These are phyloP conservation scores for Phoronis australis DNA, from an alignment of 2,888 invertebrate species.

Conservation along the genomic window DNA sequence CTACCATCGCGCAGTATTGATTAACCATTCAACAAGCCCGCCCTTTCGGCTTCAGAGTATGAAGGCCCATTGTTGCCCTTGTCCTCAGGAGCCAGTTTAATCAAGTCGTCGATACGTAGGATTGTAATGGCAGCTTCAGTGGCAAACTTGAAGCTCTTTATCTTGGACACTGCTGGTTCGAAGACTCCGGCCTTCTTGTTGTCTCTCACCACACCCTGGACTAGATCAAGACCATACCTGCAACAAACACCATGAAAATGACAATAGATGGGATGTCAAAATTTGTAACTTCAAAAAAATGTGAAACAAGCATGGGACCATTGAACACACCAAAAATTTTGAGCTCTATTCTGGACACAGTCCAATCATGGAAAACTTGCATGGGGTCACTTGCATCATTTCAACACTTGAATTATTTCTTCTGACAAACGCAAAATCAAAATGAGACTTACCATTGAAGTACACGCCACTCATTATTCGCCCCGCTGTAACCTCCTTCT, in stretches of 20 bases:
- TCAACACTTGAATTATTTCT: too few relatives aligned
- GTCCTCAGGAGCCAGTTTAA: conserved; percentile 70
- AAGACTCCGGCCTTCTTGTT: conserved; percentile 92
- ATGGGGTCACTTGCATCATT: too few relatives aligned
- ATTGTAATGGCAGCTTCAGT: conserved; percentile 99
- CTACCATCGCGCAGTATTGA: conserved; percentile 1
- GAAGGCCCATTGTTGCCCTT: conserved; percentile 27
- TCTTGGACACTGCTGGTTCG: conserved; percentile 95
- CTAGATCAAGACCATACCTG: conserved; percentile 85
- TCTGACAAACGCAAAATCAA: too few relatives aligned
- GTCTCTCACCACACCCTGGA: conserved; percentile 82
- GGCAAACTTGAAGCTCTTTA: conserved; percentile 97
- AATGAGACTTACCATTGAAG: too few relatives aligned
- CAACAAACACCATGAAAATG: conserved; percentile 1
- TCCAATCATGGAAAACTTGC: too few relatives aligned
- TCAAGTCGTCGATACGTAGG: conserved; percentile 98
- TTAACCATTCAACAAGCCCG: conserved; percentile 23
- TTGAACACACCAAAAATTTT: too few relatives aligned
- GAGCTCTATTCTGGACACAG: too few relatives aligned
- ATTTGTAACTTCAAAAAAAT: too few relatives aligned
- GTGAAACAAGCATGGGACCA: too few relatives aligned
- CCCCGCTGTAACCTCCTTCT: too few relatives aligned
- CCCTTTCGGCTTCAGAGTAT: conserved; percentile 35
- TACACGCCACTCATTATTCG: too few relatives aligned
- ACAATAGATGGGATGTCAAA: too few relatives aligned